Conservation (phyloP, 2,797 vertebrate genomes). For the Protosalanx chinensis region DNA sequence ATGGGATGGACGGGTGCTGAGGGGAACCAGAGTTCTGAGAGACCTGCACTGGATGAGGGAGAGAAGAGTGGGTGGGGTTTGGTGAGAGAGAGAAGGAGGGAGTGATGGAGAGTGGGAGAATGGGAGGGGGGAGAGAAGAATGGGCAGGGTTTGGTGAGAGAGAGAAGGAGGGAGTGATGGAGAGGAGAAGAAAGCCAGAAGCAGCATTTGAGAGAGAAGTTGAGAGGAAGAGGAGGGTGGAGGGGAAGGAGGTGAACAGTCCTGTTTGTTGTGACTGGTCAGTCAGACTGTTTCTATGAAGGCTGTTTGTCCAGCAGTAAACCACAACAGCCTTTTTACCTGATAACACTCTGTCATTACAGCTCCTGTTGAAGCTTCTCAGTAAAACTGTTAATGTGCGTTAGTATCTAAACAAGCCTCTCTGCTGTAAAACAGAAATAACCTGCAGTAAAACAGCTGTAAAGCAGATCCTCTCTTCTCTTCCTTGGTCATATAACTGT, state of each 20-base stretch:
- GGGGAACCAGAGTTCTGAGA: conserved; percentile 23
- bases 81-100: no score
- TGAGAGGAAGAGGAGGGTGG: background rate
- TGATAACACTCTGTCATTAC: background rate
- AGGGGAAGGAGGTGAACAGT: background rate
- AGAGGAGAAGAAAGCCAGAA: background rate
- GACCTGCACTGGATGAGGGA: no score
- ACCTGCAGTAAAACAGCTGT: background rate
- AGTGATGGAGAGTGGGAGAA: conserved; percentile 25
- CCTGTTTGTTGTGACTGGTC: conserved; percentile 3
- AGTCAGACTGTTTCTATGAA: background rate
- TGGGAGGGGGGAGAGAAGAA: background rate
- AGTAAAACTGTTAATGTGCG: conserved; percentile 1
- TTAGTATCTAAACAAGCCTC: conserved; percentile 1
- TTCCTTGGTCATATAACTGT: conserved; percentile 10
- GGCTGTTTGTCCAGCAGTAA: conserved; percentile 23
- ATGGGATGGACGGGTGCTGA: conserved; percentile 31
- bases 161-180: background rate
- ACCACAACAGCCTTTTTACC: background rate
- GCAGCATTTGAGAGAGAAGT: conserved; percentile 1
- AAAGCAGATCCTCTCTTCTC: background rate
- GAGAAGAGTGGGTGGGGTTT: no score
- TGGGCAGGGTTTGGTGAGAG: conserved; percentile 5
- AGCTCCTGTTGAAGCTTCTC: background rate
- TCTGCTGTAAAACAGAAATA: background rate